Evolutionary conservation across 2,113 vertebrate genomes (phyloP), one percentile per base, ranked within the genome.

Genomic region (Verasper variegatus): DNA sequence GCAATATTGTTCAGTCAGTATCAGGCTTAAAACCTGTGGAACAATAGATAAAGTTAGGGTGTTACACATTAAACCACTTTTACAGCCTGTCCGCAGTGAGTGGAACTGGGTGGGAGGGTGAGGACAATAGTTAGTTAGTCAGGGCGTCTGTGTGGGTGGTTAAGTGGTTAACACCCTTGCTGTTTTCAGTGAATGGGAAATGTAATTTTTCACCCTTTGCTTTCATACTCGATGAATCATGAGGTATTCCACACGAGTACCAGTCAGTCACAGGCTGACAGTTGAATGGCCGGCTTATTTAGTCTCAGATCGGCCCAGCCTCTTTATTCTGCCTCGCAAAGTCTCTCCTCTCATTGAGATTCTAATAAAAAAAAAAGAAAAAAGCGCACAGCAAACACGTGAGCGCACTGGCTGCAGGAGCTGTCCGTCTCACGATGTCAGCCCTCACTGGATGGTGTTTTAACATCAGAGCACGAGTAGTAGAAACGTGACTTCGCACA

Each of bases 51-150:
- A 80, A 77, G 56, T 75, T 11, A n/a, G 58, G 71, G 54, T 68
- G 85, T 92, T 88, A 90, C 75, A 86, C 65, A 89, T 89, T 92
- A 90, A 90, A 52, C 88, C 10, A 63, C 20, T 86, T 91, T 90
- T 91, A 90, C 74, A 71, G 35, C 61, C 45, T 40, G 74, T 14
- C 7, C 75, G 69, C 68, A 63, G 62, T 81, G 70, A 81, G 67
- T 26, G 55, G 35, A 40, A 65, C 61, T 81, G 68, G 79, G 85
- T 83, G 87, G 81, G 74, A 79, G 68, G 35, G 49, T 52, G 18
- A 60, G 42, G 69, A 88, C 83, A 88, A 87, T 76, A 51, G 68
- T 68, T 76, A 47, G 68, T 68, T 51, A 85, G 83, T 77, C 76
- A 67, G 76, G 57, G 23, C 42, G 62, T 68, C 69, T 74, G 84